A percentile compares a stretch with the other conserved stretches of the same genome.
phyloP scores from a whole-genome alignment of 1,140 invertebrate species.

The Apis laboriosa region DNA sequence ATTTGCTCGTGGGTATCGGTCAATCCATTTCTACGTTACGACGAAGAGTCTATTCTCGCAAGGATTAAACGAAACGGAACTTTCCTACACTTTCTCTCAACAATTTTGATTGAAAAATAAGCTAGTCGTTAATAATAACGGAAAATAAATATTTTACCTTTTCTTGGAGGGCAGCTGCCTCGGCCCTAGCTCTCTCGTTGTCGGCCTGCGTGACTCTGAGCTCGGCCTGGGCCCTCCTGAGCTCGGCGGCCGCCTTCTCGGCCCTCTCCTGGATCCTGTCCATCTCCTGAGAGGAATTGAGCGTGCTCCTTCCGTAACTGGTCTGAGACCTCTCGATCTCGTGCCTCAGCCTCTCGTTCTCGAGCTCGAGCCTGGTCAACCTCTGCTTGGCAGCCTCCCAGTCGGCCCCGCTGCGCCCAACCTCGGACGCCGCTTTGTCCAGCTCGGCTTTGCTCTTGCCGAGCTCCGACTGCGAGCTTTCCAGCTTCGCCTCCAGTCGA shows the following conservation, averaged over 20 bases:
- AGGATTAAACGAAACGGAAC: too few species aligned
- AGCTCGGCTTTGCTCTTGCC: constrained; percentile 96
- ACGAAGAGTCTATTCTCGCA: too few species aligned
- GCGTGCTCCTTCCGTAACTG: constrained; percentile 88
- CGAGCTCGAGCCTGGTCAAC: constrained; percentile 91
- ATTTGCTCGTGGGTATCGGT: too few species aligned
- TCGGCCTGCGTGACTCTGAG: constrained; percentile 91
- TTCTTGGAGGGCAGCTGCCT: constrained; percentile 92
- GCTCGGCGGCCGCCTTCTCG: constrained; percentile 91
- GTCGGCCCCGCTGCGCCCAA: constrained; percentile 92
- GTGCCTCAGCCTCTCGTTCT: constrained; percentile 92
- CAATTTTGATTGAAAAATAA: too few species aligned
- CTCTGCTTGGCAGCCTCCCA: constrained; percentile 94
- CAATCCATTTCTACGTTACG: too few species aligned
- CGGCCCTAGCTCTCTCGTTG: constrained; percentile 91
- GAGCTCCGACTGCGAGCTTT: constrained; percentile 95
- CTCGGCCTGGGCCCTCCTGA: constrained; percentile 92
- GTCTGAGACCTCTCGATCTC: constrained; percentile 92
- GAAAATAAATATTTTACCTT: constrained; percentile 80
- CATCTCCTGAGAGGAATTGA: constrained; percentile 88
- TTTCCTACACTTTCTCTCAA: too few species aligned
- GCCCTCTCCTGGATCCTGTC: constrained; percentile 93
- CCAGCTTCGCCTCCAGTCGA: constrained; percentile 93
- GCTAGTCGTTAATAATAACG: too few species aligned
- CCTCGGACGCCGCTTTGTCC: constrained; percentile 94